Conservation (phyloP, 2,888 invertebrate species). For the Ornithoptera alexandrae region DNA sequence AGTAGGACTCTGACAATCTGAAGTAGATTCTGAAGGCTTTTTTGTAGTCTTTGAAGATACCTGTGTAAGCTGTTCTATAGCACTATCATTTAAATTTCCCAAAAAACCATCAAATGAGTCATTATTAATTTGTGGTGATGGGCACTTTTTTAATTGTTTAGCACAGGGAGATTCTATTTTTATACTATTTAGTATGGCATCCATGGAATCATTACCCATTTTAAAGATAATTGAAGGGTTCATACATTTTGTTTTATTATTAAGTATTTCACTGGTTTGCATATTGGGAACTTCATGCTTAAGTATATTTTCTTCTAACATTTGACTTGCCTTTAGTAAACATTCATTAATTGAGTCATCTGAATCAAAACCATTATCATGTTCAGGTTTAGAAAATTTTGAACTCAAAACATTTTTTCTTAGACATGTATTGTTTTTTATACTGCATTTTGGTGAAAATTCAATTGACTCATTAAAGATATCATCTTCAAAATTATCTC, state of each 20-base stretch:
- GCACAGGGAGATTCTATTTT: slow-evolving; percentile 61
- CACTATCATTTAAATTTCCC: slow-evolving; percentile 71
- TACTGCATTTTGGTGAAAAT: slow-evolving; percentile 60
- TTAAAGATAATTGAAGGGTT: slow-evolving; percentile 46
- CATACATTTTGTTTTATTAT: slow-evolving; percentile 35
- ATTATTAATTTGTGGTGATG: slow-evolving; percentile 59
- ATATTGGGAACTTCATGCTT: slow-evolving; percentile 44
- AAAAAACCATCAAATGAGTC: slow-evolving; percentile 74
- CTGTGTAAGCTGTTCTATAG: slow-evolving; percentile 65
- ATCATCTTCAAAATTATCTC: slow-evolving; percentile 62
- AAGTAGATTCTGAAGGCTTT: slow-evolving; percentile 50
- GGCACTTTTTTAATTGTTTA: slow-evolving; percentile 50
- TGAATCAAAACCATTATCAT: slow-evolving; percentile 66
- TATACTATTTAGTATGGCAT: slow-evolving; percentile 62
- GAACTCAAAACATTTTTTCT: slow-evolving; percentile 70
- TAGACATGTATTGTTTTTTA: slow-evolving; percentile 56
- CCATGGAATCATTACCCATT: slow-evolving; percentile 67
- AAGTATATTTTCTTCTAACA: slow-evolving; percentile 66
- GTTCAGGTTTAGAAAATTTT: slow-evolving; percentile 62
- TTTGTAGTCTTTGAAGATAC: slow-evolving; percentile 46
- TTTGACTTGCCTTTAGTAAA: slow-evolving; percentile 70
- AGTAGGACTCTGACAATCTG: slow-evolving; percentile 56
- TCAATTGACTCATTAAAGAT: slow-evolving; percentile 62
- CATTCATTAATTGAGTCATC: slow-evolving; percentile 78
- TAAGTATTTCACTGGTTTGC: slow-evolving; percentile 41